Evolutionary conservation across 2,113 vertebrate genomes (phyloP).

Genomic region (Poeciliopsis occidentalis): DNA sequence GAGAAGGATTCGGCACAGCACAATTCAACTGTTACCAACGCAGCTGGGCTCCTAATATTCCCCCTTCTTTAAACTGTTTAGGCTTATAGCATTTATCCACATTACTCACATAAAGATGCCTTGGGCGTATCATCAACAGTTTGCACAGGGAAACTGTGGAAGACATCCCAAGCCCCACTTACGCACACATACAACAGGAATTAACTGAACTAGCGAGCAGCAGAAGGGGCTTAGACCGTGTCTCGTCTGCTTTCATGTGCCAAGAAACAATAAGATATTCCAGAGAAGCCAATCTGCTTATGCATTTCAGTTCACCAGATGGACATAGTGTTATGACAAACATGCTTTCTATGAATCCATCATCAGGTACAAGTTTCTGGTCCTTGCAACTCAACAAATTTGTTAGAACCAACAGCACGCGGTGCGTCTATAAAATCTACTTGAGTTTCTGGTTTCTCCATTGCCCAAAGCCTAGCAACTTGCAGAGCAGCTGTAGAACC

Average conservation of each 20-base stretch:
- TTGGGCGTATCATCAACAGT: constrained; percentile 49
- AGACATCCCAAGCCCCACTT: constrained; percentile 54
- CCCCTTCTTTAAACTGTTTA: constrained; percentile 73
- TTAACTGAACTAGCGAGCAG: constrained; percentile 40
- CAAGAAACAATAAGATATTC: constrained; percentile 69
- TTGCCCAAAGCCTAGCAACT: neutral
- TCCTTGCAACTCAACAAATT: constrained; percentile 22
- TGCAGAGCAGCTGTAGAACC: neutral
- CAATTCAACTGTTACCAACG: constrained; percentile 16
- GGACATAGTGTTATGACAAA: constrained; percentile 62
- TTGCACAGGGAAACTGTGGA: constrained; percentile 51
- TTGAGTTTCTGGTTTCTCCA: constrained; percentile 12
- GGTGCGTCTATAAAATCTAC: constrained; percentile 19
- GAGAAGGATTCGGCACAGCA: constrained; percentile 10
- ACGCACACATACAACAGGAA: constrained; percentile 47
- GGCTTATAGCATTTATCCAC: constrained; percentile 54
- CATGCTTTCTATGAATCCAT: constrained; percentile 51
- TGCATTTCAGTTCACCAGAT: constrained; percentile 69
- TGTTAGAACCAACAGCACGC: constrained; percentile 44
- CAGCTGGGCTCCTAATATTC: constrained; percentile 68
- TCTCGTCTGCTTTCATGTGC: constrained; percentile 51
- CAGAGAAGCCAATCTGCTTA: constrained; percentile 53
- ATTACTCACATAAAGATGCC: constrained; percentile 66
- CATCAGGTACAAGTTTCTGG: constrained; percentile 18
- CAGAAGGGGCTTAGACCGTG: constrained; percentile 36